Conservation (phyloP, 2,113 vertebrate genomes). For the Noctilio leporinus region DNA sequence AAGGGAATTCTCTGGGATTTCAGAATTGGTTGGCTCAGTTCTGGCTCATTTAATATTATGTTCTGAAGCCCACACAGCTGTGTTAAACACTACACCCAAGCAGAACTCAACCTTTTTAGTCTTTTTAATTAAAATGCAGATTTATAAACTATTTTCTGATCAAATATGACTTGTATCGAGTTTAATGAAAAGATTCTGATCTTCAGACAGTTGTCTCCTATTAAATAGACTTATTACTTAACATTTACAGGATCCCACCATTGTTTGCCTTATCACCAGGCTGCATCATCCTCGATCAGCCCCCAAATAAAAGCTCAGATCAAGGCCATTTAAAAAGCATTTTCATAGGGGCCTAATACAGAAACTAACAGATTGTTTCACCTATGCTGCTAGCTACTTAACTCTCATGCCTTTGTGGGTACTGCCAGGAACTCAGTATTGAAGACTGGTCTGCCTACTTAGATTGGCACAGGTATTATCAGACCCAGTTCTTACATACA, state of each 20-base stretch:
- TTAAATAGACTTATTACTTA: constrained; percentile 39
- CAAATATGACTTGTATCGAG: constrained; percentile 39
- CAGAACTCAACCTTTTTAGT: not conserved
- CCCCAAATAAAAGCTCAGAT: not conserved
- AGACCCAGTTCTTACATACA: not conserved
- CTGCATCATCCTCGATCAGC: not conserved
- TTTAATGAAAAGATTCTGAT: constrained; percentile 27
- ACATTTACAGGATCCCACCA: not conserved
- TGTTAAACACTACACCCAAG: not conserved
- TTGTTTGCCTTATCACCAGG: constrained; percentile 23
- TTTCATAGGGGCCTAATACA: not conserved
- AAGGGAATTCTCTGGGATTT: not conserved
- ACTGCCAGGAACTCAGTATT: not conserved
- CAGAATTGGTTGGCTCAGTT: not conserved
- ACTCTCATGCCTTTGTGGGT: too few species aligned
- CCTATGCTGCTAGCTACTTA: not conserved
- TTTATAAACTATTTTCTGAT: constrained; percentile 45
- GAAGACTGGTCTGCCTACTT: not conserved
- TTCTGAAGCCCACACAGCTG: not conserved
- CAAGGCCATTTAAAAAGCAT: not conserved
- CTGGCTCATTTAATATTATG: not conserved
- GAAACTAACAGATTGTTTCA: not conserved
- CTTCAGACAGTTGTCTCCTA: not conserved
- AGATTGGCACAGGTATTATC: not conserved
- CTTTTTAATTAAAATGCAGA: constrained; percentile 36